Evolutionary conservation across 2,113 vertebrate genomes (phyloP).

Genomic region (Thryonomys swinderianus): DNA sequence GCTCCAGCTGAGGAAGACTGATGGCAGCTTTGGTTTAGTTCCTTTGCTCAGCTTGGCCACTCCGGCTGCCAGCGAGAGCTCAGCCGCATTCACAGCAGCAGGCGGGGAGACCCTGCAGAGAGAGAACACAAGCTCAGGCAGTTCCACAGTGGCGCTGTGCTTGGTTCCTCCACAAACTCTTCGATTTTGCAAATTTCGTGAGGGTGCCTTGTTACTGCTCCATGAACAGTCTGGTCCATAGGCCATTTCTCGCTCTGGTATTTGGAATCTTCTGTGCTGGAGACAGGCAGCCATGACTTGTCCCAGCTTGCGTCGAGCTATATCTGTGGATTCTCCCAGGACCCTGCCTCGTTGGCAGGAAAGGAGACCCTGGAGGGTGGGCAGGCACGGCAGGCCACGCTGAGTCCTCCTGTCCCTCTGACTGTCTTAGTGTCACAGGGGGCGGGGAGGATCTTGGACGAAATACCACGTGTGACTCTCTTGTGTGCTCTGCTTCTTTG

Average conservation of each 20-base stretch:
- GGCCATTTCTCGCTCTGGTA: background rate
- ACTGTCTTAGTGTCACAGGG: too few species aligned
- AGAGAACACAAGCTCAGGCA: too few species aligned
- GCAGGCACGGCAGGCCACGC: background rate
- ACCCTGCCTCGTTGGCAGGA: background rate
- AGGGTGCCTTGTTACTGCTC: background rate
- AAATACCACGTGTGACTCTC: background rate
- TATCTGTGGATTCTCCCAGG: fast-evolving
- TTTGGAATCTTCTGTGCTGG: background rate
- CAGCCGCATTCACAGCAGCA: too few species aligned
- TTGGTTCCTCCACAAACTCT: background rate
- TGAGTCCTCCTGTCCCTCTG: background rate
- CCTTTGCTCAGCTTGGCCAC: background rate
- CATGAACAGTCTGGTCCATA: background rate
- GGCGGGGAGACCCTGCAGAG: background rate
- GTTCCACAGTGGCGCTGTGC: background rate
- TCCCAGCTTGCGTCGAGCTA: background rate
- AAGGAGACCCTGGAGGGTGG: background rate
- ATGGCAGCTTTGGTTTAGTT: background rate
- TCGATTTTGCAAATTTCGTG: background rate
- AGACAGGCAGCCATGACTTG: background rate
- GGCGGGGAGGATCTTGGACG: fast-evolving
- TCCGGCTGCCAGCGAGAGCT: too few species aligned
- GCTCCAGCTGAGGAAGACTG: background rate
- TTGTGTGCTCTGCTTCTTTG: background rate